Evolutionary conservation across 2,888 invertebrate genomes (phyloP).

Genomic region (Dermolepida albohirtum): DNA sequence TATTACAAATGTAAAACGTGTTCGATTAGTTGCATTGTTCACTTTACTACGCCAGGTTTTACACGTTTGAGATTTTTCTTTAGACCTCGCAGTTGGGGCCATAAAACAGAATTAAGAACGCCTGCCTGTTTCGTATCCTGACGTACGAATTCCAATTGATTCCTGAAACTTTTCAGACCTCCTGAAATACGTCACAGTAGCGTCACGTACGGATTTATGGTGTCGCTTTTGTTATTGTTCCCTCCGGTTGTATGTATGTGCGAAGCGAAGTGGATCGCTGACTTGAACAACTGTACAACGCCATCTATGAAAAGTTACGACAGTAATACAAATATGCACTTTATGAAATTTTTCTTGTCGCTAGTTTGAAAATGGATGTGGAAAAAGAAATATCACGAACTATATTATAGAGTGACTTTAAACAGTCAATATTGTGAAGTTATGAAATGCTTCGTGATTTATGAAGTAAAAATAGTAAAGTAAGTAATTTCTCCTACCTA

Average conservation of each 20-base stretch:
- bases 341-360: slow-evolving; percentile 27
- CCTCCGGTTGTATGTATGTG: neutral
- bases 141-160: slow-evolving; percentile 28
- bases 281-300: slow-evolving; percentile 22
- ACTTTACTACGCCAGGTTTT: slow-evolving; percentile 2
- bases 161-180: slow-evolving; percentile 33
- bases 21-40: slow-evolving; percentile 34
- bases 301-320: slow-evolving; percentile 29
- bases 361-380: too few species aligned
- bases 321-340: slow-evolving; percentile 33
- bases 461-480: too few species aligned
- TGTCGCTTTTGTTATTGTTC: slow-evolving; percentile 33
- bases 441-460: too few species aligned
- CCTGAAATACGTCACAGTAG: slow-evolving; percentile 27
- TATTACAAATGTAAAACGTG: slow-evolving; percentile 5
- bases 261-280: slow-evolving; percentile 11
- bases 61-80: slow-evolving; percentile 8
- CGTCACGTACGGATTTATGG: slow-evolving; percentile 37
- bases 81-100: slow-evolving; percentile 5
- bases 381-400: too few species aligned
- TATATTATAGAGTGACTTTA: too few species aligned
- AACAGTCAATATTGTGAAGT: too few species aligned
- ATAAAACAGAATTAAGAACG: slow-evolving; percentile 32
- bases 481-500: too few species aligned
- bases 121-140: slow-evolving; percentile 2